A percentile compares a stretch with the other conserved stretches of the same genome.
Conservation (phyloP, 2,797 vertebrate species). For the Eurystomus glaucurus region DNA sequence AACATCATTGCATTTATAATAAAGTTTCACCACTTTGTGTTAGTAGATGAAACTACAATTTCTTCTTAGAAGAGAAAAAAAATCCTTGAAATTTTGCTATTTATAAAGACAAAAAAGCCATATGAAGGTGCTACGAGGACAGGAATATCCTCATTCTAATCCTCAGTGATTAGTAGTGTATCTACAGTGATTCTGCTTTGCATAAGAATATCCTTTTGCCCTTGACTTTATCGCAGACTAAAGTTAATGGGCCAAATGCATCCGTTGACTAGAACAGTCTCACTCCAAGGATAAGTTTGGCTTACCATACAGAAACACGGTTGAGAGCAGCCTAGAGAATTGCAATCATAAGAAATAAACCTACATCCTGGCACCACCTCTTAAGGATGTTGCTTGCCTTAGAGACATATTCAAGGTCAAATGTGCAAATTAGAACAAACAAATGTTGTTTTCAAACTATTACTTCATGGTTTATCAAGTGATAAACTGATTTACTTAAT, state of each 20-base stretch:
- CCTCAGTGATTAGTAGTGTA: conserved; percentile 48
- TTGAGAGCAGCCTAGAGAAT: not conserved
- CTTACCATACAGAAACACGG: not conserved
- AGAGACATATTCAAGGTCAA: conserved; percentile 12
- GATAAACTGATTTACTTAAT: not conserved
- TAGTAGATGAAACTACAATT: conserved; percentile 28
- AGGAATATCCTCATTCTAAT: conserved; percentile 61
- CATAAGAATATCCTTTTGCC: conserved; percentile 64
- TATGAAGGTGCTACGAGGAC: conserved; percentile 30
- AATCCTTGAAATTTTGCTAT: not conserved
- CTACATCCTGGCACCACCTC: not conserved
- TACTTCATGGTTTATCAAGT: not conserved
- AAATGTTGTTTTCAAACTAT: not conserved
- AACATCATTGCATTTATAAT: conserved; percentile 66
- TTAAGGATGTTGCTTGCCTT: not conserved
- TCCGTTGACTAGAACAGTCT: conserved; percentile 54
- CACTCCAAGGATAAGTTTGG: conserved; percentile 62
- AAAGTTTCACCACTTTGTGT: conserved; percentile 13
- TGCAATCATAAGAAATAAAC: not conserved
- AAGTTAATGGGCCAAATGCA: conserved; percentile 76
- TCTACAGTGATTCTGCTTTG: conserved; percentile 62
- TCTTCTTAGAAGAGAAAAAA: conserved; percentile 3
- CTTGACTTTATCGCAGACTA: conserved; percentile 71
- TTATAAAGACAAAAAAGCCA: not conserved
- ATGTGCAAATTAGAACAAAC: not conserved